A percentile compares a stretch with the other conserved stretches of the same genome.
phyloP scores from a whole-genome alignment of 2,113 vertebrate genomes.

The Gnathonemus echidnorhynchus region DNA sequence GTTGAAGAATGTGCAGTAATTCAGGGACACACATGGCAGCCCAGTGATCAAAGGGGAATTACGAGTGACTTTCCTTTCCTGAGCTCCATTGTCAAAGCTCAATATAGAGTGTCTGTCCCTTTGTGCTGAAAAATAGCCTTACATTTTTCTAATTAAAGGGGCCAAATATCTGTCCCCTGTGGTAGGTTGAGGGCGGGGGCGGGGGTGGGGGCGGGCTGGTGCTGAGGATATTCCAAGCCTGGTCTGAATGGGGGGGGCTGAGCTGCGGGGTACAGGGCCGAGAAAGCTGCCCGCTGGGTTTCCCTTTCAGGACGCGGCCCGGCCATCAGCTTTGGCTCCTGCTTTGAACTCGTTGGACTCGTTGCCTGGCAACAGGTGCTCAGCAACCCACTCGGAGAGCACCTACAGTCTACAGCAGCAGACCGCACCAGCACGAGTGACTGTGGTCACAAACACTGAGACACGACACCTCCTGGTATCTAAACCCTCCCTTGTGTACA shows the following conservation, averaged over 20 bases:
- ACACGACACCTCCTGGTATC: background rate
- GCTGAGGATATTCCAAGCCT: conserved; percentile 8
- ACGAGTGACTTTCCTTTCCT: conserved; percentile 24
- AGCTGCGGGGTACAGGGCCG: background rate
- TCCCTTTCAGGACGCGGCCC: conserved; percentile 21
- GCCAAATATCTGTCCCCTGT: background rate
- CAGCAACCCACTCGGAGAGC: background rate
- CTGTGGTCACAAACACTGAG: background rate
- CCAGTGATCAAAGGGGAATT: conserved; percentile 25
- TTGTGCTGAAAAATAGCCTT: conserved; percentile 20
- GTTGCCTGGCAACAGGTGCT: conserved; percentile 9
- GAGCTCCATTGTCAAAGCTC: conserved; percentile 19
- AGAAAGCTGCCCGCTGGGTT: background rate
- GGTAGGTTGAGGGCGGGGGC: background rate
- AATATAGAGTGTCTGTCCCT: conserved; percentile 25
- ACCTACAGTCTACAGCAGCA: background rate
- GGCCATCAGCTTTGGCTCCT: conserved; percentile 32
- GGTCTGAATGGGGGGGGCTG: conserved; percentile 5
- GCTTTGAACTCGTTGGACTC: conserved; percentile 38
- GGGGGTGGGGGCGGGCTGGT: background rate
- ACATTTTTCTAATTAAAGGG: conserved; percentile 30
- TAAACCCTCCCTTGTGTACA: background rate
- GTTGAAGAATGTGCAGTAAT: conserved; percentile 22
- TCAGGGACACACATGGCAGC: conserved; percentile 19
- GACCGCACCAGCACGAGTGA: background rate